These are phyloP conservation scores for Leucoraja erinaceus DNA, from an alignment of 2,113 vertebrate genomes.

Conservation along the genomic window DNA sequence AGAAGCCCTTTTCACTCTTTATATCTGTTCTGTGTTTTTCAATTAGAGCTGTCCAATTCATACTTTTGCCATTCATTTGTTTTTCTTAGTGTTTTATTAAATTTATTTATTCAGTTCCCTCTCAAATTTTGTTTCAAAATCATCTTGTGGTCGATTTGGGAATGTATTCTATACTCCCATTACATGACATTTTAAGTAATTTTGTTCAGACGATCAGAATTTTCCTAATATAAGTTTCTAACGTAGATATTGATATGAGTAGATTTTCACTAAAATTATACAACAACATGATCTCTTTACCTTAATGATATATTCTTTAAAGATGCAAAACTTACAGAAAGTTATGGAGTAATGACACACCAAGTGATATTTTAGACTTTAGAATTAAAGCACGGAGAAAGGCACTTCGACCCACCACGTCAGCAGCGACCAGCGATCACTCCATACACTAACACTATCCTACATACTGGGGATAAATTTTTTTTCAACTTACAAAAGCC, in stretches of 20 bases:
- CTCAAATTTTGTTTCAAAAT: background rate
- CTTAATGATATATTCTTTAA: background rate
- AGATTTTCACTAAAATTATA: background rate
- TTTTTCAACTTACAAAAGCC: no score
- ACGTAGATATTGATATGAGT: background rate
- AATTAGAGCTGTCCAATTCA: background rate
- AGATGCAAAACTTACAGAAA: background rate
- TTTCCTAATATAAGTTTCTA: background rate
- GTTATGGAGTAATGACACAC: background rate
- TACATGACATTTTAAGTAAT: background rate
- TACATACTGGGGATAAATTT: no score
- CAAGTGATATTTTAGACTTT: background rate
- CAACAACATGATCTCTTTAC: background rate
- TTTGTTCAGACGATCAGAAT: background rate
- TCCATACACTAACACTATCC: no score
- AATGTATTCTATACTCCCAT: background rate
- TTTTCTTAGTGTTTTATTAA: background rate
- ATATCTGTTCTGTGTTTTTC: background rate
- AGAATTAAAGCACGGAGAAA: no score
- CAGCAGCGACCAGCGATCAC: no score
- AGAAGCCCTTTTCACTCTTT: background rate
- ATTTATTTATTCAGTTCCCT: background rate
- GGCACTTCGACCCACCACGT: no score
- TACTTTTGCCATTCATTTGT: background rate
- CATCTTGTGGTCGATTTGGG: background rate